Conservation (phyloP, 2,797 vertebrate genomes). For the Gouania willdenowi region DNA sequence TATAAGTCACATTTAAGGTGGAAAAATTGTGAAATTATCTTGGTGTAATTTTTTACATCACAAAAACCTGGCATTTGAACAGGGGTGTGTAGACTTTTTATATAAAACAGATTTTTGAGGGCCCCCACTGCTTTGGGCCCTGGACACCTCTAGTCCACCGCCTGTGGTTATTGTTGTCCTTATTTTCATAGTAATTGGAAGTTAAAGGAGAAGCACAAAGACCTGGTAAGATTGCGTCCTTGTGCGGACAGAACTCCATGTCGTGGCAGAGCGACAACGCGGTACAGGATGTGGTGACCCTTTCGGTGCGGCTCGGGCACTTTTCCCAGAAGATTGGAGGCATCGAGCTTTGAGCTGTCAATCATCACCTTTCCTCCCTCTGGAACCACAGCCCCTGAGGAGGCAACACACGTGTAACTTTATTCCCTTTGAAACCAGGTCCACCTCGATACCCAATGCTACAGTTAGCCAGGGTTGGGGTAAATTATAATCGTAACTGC, state of each 20-base stretch:
- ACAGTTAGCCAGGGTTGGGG: no score
- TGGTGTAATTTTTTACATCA: no score
- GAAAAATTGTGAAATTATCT: no score
- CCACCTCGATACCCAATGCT: not conserved
- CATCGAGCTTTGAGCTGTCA: conserved; percentile 83
- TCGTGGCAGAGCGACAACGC: conserved; percentile 76
- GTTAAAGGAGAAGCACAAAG: conserved; percentile 20
- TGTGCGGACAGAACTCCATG: conserved; percentile 77
- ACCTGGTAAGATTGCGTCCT: conserved; percentile 80
- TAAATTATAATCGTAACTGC: no score
- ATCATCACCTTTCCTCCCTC: conserved; percentile 84
- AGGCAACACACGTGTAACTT: conserved; percentile 1
- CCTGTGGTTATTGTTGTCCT: no score
- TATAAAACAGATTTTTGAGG: no score
- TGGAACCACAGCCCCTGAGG: conserved; percentile 78
- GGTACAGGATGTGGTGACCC: conserved; percentile 82
- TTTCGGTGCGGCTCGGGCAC: conserved; percentile 71
- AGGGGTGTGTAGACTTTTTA: no score
- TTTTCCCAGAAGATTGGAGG: conserved; percentile 83
- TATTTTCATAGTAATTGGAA: not conserved
- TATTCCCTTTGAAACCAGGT: not conserved
- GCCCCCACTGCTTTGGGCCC: no score
- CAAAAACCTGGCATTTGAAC: no score
- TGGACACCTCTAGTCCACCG: no score
- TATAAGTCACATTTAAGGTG: no score